These are phyloP conservation scores for Hippoglossus hippoglossus DNA, from an alignment of 2,797 vertebrate genomes.

Conservation along the genomic window DNA sequence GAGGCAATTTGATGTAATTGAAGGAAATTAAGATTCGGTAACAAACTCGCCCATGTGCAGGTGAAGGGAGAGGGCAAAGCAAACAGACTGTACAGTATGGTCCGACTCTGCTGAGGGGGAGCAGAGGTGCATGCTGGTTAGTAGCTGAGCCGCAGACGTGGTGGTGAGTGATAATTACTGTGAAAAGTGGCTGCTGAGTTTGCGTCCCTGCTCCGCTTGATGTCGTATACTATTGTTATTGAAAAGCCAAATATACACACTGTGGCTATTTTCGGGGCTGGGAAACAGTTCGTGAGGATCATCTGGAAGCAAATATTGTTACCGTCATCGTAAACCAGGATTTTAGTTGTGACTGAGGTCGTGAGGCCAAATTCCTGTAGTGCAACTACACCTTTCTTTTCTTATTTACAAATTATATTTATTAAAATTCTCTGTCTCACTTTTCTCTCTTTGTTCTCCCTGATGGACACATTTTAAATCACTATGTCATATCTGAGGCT, in stretches of 20 bases:
- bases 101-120: slow-evolving; percentile 38
- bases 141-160: slow-evolving; percentile 56
- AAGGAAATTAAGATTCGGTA: slow-evolving; percentile 54
- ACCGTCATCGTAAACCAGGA: slow-evolving; percentile 7
- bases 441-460: neutral
- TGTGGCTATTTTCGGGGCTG: slow-evolving; percentile 57
- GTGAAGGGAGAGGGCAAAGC: slow-evolving; percentile 61
- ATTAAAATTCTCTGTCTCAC: neutral
- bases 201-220: slow-evolving; percentile 72
- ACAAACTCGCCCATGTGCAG: slow-evolving; percentile 29
- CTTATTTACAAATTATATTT: neutral
- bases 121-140: slow-evolving; percentile 64
- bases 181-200: slow-evolving; percentile 81
- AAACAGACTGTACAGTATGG: slow-evolving; percentile 53
- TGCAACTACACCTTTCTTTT: neutral
- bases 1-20: slow-evolving; percentile 46
- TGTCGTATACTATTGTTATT: slow-evolving; percentile 68
- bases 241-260: slow-evolving; percentile 52
- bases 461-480: neutral
- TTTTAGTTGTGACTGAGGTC: slow-evolving; percentile 17
- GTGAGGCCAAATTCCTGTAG: neutral
- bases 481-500: neutral
- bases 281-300: slow-evolving; percentile 31
- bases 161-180: slow-evolving; percentile 82
- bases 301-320: slow-evolving; percentile 40